Percentiles rank a stretch among this genome's conserved stretches.
Evolutionary conservation across 2,113 vertebrate species (phyloP).

Genomic region (Lepidothrix coronata): DNA sequence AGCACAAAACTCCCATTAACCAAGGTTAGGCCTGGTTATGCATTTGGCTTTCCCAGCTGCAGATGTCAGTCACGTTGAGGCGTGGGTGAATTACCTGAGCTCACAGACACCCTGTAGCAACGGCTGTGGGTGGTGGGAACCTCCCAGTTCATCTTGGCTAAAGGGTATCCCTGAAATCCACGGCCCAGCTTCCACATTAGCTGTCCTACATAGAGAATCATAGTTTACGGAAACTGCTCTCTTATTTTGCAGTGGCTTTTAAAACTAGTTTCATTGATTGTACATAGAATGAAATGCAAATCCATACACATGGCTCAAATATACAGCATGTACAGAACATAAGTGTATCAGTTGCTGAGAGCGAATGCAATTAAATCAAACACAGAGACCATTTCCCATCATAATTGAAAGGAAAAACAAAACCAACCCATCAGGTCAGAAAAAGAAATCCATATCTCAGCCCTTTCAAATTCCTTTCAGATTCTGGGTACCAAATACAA

Average conservation of each 20-base stretch:
- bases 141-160: neutral
- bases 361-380: neutral
- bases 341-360: neutral
- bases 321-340: neutral
- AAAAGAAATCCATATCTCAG: neutral
- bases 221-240: neutral
- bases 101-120: neutral
- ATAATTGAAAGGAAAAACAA: neutral
- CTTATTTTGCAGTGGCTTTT: neutral
- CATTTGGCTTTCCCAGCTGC: neutral
- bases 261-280: neutral
- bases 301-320: neutral
- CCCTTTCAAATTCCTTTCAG: neutral
- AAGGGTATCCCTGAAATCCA: neutral
- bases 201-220: neutral
- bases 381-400: neutral
- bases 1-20: neutral
- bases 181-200: neutral
- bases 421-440: neutral
- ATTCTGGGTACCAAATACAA: neutral
- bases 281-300: neutral
- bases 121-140: neutral
- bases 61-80: rapidly evolving
- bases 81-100: neutral
- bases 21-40: neutral